phyloP scores from a whole-genome alignment of 2,113 vertebrate species.

The Acanthisitta chloris region DNA sequence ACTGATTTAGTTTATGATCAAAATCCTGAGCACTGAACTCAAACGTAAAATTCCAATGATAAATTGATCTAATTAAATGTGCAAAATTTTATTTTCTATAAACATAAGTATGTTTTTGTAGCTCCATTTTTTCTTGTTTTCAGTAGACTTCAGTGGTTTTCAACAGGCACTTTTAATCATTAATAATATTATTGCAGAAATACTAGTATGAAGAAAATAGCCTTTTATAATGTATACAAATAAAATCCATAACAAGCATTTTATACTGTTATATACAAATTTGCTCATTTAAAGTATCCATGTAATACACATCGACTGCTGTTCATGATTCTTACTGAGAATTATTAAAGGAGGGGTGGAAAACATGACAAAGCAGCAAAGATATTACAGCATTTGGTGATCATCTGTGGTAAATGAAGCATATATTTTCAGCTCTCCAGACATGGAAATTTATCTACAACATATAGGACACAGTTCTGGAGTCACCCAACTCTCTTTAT shows the following conservation, averaged over 20 bases:
- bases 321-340: not conserved
- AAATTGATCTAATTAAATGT: not conserved
- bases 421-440: not conserved
- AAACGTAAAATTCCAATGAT: not conserved
- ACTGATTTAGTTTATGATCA: not conserved
- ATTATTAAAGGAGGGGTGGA: not conserved
- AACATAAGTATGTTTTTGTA: not conserved
- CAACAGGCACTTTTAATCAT: not conserved
- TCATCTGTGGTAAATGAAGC: not conserved
- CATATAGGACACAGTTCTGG: not conserved
- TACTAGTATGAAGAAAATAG: not conserved
- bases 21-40: not conserved
- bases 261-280: not conserved
- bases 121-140: not conserved
- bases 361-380: not conserved
- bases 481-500: rapidly evolving
- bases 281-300: rapidly evolving
- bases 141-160: not conserved
- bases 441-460: not conserved
- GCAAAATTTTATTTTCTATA: not conserved
- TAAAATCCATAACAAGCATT: not conserved
- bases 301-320: not conserved
- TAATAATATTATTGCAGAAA: not conserved
- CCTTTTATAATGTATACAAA: not conserved
- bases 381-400: not conserved